Base-by-base conservation (phyloP, 2,888 invertebrate genomes). In the Neoascia interrupta region DNA sequence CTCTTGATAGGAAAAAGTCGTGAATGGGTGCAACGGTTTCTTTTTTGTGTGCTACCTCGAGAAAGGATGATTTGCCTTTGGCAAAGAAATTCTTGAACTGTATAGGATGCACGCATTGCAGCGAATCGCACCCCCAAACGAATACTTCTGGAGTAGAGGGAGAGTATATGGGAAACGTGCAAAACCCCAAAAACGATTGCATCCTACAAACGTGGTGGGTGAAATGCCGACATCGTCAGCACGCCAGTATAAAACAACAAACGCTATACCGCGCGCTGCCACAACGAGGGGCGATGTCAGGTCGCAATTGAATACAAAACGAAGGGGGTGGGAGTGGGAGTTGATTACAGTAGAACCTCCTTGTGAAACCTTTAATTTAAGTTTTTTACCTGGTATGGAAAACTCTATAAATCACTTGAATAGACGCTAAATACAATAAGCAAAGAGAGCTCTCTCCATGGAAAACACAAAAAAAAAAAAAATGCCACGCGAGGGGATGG, bases 381-480 rank as follows among this genome's bases (percentile, higher is more conserved):
- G 73, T 79, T 79, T 79, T 79, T n/a, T 58, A 61, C 61, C 31
- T 45, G 39, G 43, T 43, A 49, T 68, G 37, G 56, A 72, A 61
- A 68, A 68, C 66, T 73, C 66, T 49, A 63, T 51, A 60, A 76
- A 76, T 76, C 76, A 76, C 79, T 72, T 79, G 66, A 79, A 79
- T 61, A 68, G 66, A 79, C 79, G 79, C 56, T 79, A 79, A 79
- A 79, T 61, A 73, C 66, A 79, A 79, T 68, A 70, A 70, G 60
- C 64, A 70, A 45, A 37, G 58, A 41, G 36, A 45, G 58, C 31
- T 28, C 36, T 26, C 34, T 21, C 39, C 18, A n/a, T n/a, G n/a
- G n/a, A n/a, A n/a, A n/a, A n/a, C n/a, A n/a, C n/a, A n/a, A n/a
- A n/a, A n/a, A n/a, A n/a, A n/a, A n/a, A n/a, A n/a, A 34, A n/a